Evolutionary conservation across 2,797 vertebrate genomes (phyloP).

Genomic region (Oreochromis grahami): DNA sequence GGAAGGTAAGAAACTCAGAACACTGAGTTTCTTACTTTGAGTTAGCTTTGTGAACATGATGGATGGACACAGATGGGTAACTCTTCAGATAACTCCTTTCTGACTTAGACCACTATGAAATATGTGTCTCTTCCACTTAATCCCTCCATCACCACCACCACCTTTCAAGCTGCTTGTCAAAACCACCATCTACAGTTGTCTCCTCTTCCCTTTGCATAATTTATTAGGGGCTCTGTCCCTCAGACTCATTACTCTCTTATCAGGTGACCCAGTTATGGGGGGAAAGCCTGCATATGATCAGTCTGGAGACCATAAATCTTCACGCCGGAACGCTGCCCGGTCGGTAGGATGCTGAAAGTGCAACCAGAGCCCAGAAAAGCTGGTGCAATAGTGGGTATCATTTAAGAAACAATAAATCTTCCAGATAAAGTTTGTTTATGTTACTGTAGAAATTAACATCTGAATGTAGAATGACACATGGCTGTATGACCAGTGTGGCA

Average conservation of each 20-base stretch:
- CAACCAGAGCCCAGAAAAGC: background rate
- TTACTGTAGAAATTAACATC: background rate
- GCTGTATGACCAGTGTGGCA: background rate
- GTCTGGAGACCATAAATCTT: constrained; percentile 19
- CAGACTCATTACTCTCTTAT: constrained; percentile 28
- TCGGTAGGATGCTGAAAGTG: constrained; percentile 22
- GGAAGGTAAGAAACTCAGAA: background rate
- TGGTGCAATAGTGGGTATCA: background rate
- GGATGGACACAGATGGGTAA: background rate
- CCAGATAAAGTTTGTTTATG: background rate
- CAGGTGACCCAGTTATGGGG: constrained; percentile 32
- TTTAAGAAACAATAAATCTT: background rate
- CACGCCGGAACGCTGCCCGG: background rate
- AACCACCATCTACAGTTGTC: background rate
- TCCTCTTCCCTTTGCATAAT: constrained; percentile 37
- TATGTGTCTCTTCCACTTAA: too few species aligned
- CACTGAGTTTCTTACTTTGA: constrained; percentile 3
- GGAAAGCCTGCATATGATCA: background rate
- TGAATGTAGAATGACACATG: background rate
- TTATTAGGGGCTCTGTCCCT: constrained; percentile 15
- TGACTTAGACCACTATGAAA: background rate
- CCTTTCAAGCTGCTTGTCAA: background rate
- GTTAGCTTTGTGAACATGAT: constrained; percentile 20
- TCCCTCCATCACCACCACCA: background rate
- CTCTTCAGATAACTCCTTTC: background rate